Evolutionary conservation across 2,888 invertebrate genomes (phyloP).

Genomic region (Lepidochitona cinerea): DNA sequence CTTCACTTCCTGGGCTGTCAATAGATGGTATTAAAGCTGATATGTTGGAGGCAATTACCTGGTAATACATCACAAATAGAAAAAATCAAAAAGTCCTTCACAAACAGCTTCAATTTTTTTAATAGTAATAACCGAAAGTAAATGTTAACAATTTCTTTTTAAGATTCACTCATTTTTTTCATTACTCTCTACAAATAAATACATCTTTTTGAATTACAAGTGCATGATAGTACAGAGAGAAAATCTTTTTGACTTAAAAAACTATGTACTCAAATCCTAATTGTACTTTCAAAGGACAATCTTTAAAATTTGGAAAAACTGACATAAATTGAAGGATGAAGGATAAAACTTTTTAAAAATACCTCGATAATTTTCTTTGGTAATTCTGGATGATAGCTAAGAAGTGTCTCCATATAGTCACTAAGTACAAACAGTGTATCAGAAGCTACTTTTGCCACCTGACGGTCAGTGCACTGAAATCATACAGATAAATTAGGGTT

Average conservation of each 20-base stretch:
- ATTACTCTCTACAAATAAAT: constrained; percentile 5
- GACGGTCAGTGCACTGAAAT: constrained; percentile 82
- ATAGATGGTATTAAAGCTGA: constrained; percentile 72
- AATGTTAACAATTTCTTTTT: no score
- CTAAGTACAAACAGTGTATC: constrained; percentile 85
- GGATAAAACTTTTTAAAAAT: no score
- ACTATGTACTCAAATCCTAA: no score
- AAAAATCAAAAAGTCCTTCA: neutral
- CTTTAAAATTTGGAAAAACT: no score
- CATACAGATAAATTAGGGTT: neutral
- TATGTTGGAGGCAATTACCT: constrained; percentile 71
- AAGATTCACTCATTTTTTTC: neutral
- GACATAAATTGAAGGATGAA: no score
- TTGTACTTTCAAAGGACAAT: no score
- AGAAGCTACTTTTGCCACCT: constrained; percentile 87
- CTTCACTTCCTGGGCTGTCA: constrained; percentile 73
- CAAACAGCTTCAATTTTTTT: no score
- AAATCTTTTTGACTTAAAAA: no score
- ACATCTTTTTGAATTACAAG: no score
- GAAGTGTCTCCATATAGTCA: constrained; percentile 83
- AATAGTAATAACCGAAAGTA: no score
- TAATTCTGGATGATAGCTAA: constrained; percentile 81
- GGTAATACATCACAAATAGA: no score
- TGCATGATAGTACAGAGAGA: no score
- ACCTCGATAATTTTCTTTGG: constrained; percentile 74